These are phyloP conservation scores for Astur gentilis DNA, from an alignment of 2,113 vertebrate genomes.

Conservation along the genomic window DNA sequence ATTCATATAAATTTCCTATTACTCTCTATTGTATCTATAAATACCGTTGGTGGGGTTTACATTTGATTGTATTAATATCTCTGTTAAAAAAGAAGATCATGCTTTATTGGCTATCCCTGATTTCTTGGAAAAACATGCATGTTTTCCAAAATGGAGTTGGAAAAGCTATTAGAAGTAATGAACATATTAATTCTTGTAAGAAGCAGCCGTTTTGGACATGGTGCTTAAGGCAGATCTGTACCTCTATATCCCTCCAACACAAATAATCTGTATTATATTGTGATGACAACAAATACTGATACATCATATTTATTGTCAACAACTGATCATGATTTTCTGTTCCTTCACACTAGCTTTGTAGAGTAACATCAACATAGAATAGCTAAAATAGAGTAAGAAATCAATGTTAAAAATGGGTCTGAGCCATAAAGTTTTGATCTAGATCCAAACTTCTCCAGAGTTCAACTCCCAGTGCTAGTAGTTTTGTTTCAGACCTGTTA, in stretches of 20 bases:
- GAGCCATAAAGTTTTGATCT: background rate
- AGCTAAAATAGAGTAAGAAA: background rate
- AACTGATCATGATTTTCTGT: background rate
- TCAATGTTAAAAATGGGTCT: background rate
- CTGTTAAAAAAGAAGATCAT: background rate
- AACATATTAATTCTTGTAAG: background rate
- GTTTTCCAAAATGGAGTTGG: background rate
- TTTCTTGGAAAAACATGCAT: background rate
- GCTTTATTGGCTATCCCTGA: background rate
- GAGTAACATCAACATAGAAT: background rate
- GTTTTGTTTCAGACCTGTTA: background rate
- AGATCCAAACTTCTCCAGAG: background rate
- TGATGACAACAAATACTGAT: background rate
- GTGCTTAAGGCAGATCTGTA: background rate
- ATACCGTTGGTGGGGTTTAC: background rate
- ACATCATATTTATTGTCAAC: background rate
- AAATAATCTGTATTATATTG: background rate
- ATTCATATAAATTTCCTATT: conserved; percentile 20
- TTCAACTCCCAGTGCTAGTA: background rate
- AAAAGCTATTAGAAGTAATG: background rate
- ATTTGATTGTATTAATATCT: background rate
- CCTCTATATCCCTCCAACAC: background rate
- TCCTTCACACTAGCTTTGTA: background rate
- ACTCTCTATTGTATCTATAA: background rate
- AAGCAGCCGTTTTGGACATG: background rate